A percentile compares a stretch with the other conserved stretches of the same genome.
phyloP scores from a whole-genome alignment of 2,797 vertebrate species.

The Pagetopsis macropterus region DNA sequence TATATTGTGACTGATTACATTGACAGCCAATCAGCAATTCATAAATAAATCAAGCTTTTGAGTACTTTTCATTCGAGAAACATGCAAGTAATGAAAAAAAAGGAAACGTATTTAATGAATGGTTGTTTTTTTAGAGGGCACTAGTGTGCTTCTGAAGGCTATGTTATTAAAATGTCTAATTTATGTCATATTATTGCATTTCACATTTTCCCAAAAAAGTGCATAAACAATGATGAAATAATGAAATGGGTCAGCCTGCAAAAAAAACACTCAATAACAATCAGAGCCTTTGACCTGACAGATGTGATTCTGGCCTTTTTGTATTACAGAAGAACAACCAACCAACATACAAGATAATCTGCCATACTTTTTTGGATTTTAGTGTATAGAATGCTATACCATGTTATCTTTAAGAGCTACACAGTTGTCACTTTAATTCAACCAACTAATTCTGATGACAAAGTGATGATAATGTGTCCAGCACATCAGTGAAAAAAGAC shows the following conservation, averaged over 20 bases:
- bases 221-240: not conserved
- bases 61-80: conserved; percentile 12
- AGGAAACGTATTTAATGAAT: not conserved
- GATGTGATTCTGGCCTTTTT: not conserved
- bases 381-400: not conserved
- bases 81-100: not conserved
- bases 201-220: not conserved
- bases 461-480: conserved; percentile 46
- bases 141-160: not conserved
- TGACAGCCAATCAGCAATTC: conserved; percentile 23
- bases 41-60: conserved; percentile 38
- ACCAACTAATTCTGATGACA: conserved; percentile 33
- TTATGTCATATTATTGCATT: not conserved
- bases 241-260: not conserved
- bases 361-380: not conserved
- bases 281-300: not conserved
- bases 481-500: conserved; percentile 33
- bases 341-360: not conserved
- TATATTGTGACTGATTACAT: conserved; percentile 31
- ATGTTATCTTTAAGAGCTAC: conserved; percentile 10
- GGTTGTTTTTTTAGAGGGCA: not conserved
- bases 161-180: not conserved
- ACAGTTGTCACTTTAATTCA: conserved; percentile 23
- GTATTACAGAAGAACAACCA: not conserved
- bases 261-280: not conserved